Evolutionary conservation across 2,113 vertebrate species (phyloP).

Genomic region (Engraulis encrasicolus): DNA sequence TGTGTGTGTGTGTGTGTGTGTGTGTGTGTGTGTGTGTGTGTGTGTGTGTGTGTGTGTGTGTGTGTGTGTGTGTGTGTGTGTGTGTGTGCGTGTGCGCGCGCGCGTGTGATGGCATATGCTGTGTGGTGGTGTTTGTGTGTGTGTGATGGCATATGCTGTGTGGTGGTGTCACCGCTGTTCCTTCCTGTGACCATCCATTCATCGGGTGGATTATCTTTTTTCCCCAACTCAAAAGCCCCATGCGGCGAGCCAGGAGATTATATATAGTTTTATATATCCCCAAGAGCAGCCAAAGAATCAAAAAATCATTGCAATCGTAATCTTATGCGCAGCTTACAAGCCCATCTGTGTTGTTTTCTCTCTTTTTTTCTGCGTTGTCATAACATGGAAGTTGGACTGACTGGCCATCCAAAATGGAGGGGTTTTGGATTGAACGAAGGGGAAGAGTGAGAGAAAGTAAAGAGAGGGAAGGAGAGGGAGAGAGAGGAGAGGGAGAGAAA

Average conservation of each 20-base stretch:
- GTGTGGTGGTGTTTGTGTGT: neutral
- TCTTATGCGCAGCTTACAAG: slow-evolving; percentile 30
- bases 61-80: too few relatives aligned
- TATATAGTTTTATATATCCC: slow-evolving; percentile 32
- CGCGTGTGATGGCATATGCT: neutral
- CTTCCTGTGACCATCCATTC: neutral
- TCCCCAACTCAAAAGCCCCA: neutral
- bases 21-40: too few relatives aligned
- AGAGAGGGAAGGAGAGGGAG: neutral
- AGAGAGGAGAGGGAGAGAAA: neutral
- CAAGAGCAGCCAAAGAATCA: slow-evolving; percentile 38
- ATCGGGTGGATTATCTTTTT: slow-evolving; percentile 1
- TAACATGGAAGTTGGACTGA: neutral
- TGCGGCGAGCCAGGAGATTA: slow-evolving; percentile 27
- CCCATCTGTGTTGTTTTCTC: too few relatives aligned
- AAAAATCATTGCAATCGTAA: slow-evolving; percentile 23
- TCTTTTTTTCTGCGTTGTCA: neutral
- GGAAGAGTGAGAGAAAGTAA: neutral
- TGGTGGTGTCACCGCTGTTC: too few relatives aligned
- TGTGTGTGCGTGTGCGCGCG: neutral
- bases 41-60: too few relatives aligned
- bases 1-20: too few relatives aligned
- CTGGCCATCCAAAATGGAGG: neutral
- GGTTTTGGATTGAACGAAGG: too few relatives aligned
- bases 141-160: neutral